Percentiles rank a stretch among this genome's conserved stretches.
Evolutionary conservation across 2,113 vertebrate species (phyloP).

Genomic region (Maccullochella peelii): DNA sequence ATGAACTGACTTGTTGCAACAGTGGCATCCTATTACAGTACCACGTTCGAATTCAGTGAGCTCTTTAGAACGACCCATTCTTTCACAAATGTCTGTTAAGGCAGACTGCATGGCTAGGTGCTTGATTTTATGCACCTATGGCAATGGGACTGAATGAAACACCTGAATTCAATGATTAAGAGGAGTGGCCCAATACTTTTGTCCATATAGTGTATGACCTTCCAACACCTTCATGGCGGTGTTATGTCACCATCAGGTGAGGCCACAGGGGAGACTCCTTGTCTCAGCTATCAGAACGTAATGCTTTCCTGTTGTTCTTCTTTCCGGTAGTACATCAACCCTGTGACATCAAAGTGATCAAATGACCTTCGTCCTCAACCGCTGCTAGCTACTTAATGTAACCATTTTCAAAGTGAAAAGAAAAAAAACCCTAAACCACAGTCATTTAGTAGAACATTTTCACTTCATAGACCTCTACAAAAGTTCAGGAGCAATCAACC

Average conservation of each 20-base stretch:
- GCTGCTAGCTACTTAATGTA: neutral
- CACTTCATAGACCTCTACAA: neutral
- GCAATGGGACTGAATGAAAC: too few species aligned
- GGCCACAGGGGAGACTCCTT: neutral
- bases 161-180: too few species aligned
- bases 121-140: too few species aligned
- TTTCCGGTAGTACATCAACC: neutral
- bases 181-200: too few species aligned
- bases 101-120: too few species aligned
- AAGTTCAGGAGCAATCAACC: neutral
- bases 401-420: neutral
- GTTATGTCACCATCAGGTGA: too few species aligned
- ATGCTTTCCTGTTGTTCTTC: neutral
- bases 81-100: too few species aligned
- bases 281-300: neutral
- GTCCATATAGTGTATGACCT: too few species aligned
- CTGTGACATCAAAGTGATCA: neutral
- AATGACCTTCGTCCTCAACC: neutral
- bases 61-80: too few species aligned
- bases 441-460: neutral
- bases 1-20: too few species aligned
- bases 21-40: too few species aligned
- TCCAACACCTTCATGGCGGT: neutral
- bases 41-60: too few species aligned
- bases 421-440: neutral